Evolutionary conservation across 1,140 invertebrate genomes (phyloP), one percentile per base, ranked within the genome.

Genomic region (Drosophila pallidifrons): DNA sequence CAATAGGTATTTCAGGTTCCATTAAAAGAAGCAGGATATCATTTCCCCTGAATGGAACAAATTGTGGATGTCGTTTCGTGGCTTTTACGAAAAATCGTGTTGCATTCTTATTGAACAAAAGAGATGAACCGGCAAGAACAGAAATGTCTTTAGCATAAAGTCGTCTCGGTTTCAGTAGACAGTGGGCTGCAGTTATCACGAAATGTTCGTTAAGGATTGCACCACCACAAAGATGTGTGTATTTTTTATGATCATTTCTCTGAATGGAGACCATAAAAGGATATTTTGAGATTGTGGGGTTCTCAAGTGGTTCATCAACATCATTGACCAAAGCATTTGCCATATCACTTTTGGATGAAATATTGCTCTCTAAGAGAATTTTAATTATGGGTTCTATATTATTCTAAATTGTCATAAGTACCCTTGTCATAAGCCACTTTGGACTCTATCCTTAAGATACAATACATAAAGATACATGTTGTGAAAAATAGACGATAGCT

Each of bases 231-330:
- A 89, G 70, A 41, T 88, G 85, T 16, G 66, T 61, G 43, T 68
- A 85, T 20, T 41, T 54, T 5, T 55, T 60, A 2, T 28, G 30
- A 0, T n/a, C 15, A 35, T 15, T 28, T 3, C 28, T 30, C n/a
- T 87, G 77, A n/a, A 87, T 41, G n/a, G 83, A 87, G 5, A 88
- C 83, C 3, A 89, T 25, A 47, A 83, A 87, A 3, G 85, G 65
- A 49, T 30, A 68, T 7, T 13, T 47, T 59, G 11, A 0, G 10
- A 5, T 30, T 41, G 13, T 5, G 3, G 1, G 7, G 28, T 4
- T 32, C 5, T 35, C 13, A 38, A 8, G 7, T 49, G 49, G 11
- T 51, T 51, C n/a, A 28, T 2, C 13, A 3, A 15, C 20, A 58
- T 58, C 11, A 49, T 49, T 51, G 5, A 32, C 10, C 4, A 13